A percentile compares a stretch with the other conserved stretches of the same genome.
Evolutionary conservation across 2,888 invertebrate species (phyloP).

Genomic region (Nowickia ferox): DNA sequence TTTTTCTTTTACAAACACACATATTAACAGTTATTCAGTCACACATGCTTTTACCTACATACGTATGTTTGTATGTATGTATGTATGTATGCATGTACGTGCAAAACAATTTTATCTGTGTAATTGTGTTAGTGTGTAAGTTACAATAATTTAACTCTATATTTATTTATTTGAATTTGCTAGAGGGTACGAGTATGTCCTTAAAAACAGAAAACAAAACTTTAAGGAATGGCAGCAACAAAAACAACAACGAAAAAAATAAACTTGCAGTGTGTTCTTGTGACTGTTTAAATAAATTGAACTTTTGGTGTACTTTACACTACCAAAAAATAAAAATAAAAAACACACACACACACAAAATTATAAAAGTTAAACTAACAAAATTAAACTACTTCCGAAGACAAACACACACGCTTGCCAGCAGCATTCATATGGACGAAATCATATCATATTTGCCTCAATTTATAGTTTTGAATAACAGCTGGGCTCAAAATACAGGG

Average conservation of each 20-base stretch:
- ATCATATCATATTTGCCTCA: conserved; percentile 50
- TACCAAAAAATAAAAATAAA: conserved; percentile 16
- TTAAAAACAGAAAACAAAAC: conserved; percentile 39
- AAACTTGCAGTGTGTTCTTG: conserved; percentile 59
- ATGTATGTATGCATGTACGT: conserved; percentile 19
- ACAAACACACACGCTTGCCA: conserved; percentile 20
- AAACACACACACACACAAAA: no score
- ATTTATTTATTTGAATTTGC: conserved; percentile 55
- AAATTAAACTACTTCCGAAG: conserved; percentile 65
- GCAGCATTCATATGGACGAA: conserved; percentile 43
- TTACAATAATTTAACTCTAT: conserved; percentile 41
- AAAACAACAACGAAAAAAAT: not conserved
- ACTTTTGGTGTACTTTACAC: conserved; percentile 67
- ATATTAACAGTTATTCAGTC: not conserved
- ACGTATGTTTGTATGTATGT: not conserved
- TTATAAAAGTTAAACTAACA: conserved; percentile 54
- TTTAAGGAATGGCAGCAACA: not conserved
- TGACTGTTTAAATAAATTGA: conserved; percentile 69
- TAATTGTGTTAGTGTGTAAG: not conserved
- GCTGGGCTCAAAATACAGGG: conserved; percentile 31
- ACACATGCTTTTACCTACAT: not conserved
- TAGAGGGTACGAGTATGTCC: conserved; percentile 37
- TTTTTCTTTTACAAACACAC: conserved; percentile 22
- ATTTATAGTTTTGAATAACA: conserved; percentile 29
- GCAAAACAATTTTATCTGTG: conserved; percentile 27